Percentiles rank a stretch among this genome's conserved stretches.
Conservation (phyloP, 2,113 vertebrate genomes). For the Sterrhoptilus dennistouni region DNA sequence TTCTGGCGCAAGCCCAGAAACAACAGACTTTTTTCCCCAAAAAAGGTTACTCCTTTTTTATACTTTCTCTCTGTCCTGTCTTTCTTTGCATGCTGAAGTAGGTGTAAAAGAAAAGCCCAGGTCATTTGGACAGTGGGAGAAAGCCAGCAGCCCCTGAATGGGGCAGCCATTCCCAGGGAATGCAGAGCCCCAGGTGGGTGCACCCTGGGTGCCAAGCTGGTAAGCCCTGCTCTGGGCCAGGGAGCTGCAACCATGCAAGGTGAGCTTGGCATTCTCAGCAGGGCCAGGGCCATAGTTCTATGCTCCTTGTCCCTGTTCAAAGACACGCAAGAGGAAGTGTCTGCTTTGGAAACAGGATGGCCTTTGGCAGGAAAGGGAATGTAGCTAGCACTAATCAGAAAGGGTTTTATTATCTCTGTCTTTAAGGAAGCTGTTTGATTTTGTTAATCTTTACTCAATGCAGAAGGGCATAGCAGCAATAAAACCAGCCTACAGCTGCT, state of each 20-base stretch:
- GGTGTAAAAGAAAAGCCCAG: background rate
- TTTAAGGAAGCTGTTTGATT: background rate
- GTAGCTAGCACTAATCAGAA: accelerated
- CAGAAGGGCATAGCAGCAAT: background rate
- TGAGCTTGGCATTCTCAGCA: accelerated
- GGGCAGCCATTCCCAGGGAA: background rate
- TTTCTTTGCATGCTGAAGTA: background rate
- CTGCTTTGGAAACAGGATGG: background rate
- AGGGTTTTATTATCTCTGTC: background rate
- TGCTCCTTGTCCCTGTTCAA: background rate
- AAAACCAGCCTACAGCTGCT: background rate
- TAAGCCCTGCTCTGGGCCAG: background rate
- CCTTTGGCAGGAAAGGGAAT: background rate
- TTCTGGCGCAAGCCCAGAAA: background rate
- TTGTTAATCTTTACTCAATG: background rate
- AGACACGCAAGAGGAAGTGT: background rate
- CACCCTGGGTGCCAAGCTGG: background rate
- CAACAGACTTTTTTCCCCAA: accelerated
- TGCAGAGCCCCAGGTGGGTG: accelerated
- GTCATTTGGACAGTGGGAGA: accelerated
- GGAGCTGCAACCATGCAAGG: background rate
- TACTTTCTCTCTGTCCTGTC: background rate
- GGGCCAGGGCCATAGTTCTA: too few relatives aligned
- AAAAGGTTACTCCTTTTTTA: background rate
- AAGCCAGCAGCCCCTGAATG: background rate